Percentiles rank a stretch among this genome's conserved stretches.
These are phyloP conservation scores for Lathronympha strigana DNA, from an alignment of 2,888 invertebrate species.

Conservation along the genomic window DNA sequence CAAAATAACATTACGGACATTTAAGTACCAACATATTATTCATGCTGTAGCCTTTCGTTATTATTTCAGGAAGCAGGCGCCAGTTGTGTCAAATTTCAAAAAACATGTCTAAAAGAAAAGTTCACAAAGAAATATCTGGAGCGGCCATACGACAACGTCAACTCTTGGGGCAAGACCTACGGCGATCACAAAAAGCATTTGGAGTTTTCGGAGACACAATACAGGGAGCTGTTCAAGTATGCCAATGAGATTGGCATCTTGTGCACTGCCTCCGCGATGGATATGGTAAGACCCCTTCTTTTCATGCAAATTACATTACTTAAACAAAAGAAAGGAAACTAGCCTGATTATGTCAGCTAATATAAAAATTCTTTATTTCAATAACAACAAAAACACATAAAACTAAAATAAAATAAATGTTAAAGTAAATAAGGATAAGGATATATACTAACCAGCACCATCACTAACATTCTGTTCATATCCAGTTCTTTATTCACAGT, in stretches of 20 bases:
- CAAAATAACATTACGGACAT: too few species aligned
- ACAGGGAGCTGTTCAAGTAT: conserved; percentile 86
- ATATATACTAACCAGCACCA: too few species aligned
- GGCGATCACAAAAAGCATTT: conserved; percentile 90
- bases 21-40: too few species aligned
- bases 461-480: too few species aligned
- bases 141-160: conserved; percentile 84
- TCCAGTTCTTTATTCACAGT: too few species aligned
- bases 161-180: conserved; percentile 92
- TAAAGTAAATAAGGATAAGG: too few species aligned
- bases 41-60: conserved; percentile 4
- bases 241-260: conserved; percentile 86
- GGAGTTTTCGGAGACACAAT: conserved; percentile 89
- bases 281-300: conserved; percentile 79
- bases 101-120: conserved; percentile 88
- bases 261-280: conserved; percentile 93
- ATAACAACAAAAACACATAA: too few species aligned
- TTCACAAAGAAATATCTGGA: conserved; percentile 88
- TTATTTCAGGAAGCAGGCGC: conserved; percentile 87
- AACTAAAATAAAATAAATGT: too few species aligned
- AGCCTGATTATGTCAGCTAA: too few species aligned
- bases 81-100: conserved; percentile 94
- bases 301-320: not conserved
- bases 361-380: too few species aligned
- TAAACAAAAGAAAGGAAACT: too few species aligned